Evolutionary conservation across 2,888 invertebrate species (phyloP).

Genomic region (Drosophila rellima): DNA sequence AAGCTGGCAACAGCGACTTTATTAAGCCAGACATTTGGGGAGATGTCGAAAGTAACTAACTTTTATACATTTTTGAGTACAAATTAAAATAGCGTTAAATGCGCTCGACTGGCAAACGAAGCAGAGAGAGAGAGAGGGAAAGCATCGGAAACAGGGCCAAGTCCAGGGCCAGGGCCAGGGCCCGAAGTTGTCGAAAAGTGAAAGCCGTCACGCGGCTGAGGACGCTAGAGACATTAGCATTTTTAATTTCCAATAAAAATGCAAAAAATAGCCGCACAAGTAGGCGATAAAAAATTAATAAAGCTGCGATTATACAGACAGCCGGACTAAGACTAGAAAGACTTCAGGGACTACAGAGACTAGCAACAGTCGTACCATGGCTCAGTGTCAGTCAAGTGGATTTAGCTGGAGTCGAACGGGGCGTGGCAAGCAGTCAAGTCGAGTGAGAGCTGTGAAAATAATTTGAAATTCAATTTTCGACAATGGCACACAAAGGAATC

Average conservation of each 20-base stretch:
- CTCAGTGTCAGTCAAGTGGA: conserved; percentile 66
- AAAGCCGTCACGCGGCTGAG: conserved; percentile 37
- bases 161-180: conserved; percentile 14
- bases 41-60: conserved; percentile 38
- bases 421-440: conserved; percentile 23
- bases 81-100: conserved; percentile 77
- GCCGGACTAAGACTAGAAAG: conserved; percentile 17
- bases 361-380: conserved; percentile 28
- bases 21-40: conserved; percentile 55
- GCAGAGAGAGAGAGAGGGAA: not conserved
- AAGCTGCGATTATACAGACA: conserved; percentile 76
- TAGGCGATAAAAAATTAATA: conserved; percentile 81
- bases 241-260: conserved; percentile 81
- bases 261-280: conserved; percentile 78
- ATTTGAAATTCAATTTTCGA: conserved; percentile 82
- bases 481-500: conserved; percentile 81
- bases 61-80: conserved; percentile 65
- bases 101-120: conserved; percentile 17
- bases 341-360: conserved; percentile 33
- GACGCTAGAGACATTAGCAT: conserved; percentile 69
- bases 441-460: conserved; percentile 77
- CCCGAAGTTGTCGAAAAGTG: conserved; percentile 45
- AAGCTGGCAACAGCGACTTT: conserved; percentile 61
- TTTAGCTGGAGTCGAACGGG: not conserved
- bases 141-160: conserved; percentile 4